These are phyloP conservation scores for Falcaria lacertinaria DNA, from an alignment of 2,888 invertebrate genomes.

Conservation along the genomic window DNA sequence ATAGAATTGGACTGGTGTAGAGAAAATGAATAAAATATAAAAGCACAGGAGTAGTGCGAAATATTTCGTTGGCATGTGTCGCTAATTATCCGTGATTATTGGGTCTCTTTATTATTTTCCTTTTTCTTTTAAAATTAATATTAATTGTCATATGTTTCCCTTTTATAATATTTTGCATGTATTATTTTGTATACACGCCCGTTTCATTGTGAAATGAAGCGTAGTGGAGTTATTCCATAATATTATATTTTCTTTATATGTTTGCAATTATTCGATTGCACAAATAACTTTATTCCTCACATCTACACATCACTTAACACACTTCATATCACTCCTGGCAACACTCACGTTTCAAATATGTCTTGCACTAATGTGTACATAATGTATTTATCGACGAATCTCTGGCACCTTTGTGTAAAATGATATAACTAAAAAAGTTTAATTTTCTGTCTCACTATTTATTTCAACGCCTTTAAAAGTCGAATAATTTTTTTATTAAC, in stretches of 20 bases:
- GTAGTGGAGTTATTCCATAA: constrained; percentile 22
- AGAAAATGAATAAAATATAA: constrained; percentile 45
- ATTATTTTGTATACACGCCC: constrained; percentile 12
- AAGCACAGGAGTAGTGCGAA: constrained; percentile 77
- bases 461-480: too few species aligned
- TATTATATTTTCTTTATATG: constrained; percentile 30
- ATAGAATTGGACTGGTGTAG: constrained; percentile 60
- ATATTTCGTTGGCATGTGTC: constrained; percentile 62
- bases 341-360: constrained; percentile 23
- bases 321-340: constrained; percentile 31
- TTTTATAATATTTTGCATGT: constrained; percentile 54
- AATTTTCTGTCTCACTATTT: too few species aligned
- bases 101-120: constrained; percentile 31
- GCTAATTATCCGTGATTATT: constrained; percentile 58
- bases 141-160: constrained; percentile 27
- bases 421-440: not conserved
- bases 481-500: too few species aligned
- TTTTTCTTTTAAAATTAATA: constrained; percentile 29
- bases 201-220: constrained; percentile 16
- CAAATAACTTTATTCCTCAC: constrained; percentile 32
- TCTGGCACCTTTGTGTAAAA: constrained; percentile 18
- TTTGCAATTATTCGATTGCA: constrained; percentile 41
- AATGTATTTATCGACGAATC: constrained; percentile 34
- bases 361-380: constrained; percentile 37
- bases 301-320: constrained; percentile 42